Evolutionary conservation across 2,797 vertebrate species (phyloP).

Genomic region (Limosa lapponica): DNA sequence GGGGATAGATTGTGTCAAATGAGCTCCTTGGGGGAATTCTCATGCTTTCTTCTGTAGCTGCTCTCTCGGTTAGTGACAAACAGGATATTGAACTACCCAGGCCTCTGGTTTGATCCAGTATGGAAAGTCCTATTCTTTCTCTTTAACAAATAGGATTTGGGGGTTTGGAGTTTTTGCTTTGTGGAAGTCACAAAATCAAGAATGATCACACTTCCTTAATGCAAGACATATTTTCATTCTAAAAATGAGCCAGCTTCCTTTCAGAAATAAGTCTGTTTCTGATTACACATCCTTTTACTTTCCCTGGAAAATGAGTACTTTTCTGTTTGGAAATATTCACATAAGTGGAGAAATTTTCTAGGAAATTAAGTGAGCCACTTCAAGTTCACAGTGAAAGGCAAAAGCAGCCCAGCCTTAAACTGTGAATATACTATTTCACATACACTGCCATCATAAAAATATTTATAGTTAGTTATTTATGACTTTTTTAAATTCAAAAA

Average conservation of each 20-base stretch:
- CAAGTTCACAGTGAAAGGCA: background rate
- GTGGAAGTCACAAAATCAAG: slow-evolving; percentile 28
- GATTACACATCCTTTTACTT: slow-evolving; percentile 39
- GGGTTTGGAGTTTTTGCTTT: background rate
- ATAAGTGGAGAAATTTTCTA: slow-evolving; percentile 24
- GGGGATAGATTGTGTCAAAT: background rate
- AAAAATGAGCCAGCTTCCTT: slow-evolving; percentile 26
- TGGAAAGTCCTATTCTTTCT: slow-evolving; percentile 24
- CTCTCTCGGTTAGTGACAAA: background rate
- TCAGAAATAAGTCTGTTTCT: slow-evolving; percentile 45
- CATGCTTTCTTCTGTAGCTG: background rate
- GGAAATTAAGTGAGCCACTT: slow-evolving; percentile 16
- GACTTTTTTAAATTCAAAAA: background rate
- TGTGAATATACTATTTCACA: background rate
- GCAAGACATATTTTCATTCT: slow-evolving; percentile 50
- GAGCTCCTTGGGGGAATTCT: background rate
- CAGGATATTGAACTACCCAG: slow-evolving; percentile 29
- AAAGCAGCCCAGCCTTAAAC: background rate
- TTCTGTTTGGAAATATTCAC: slow-evolving; percentile 26
- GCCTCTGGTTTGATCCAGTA: slow-evolving; percentile 24
- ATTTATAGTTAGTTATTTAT: background rate
- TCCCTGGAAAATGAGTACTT: slow-evolving; percentile 23
- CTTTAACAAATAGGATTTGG: background rate
- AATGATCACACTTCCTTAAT: slow-evolving; percentile 58
- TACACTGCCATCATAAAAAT: background rate